Percentiles rank a stretch among this genome's conserved stretches.
phyloP scores from a whole-genome alignment of 2,888 invertebrate genomes.

The Meghimatium bilineatum region DNA sequence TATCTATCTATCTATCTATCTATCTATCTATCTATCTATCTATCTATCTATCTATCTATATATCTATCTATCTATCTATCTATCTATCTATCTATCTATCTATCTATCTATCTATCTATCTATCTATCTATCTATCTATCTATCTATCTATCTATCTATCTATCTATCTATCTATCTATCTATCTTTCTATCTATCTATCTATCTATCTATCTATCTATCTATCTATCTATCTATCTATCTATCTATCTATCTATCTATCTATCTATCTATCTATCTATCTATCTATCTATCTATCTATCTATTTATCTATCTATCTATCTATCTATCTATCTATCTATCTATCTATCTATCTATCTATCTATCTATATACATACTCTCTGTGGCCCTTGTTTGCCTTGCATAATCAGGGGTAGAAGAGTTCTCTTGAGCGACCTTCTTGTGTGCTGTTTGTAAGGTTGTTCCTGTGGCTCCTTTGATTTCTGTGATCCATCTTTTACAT shows the following conservation, averaged over 20 bases:
- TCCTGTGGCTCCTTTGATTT: no score
- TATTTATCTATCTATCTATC: no score
- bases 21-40: neutral
- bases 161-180: neutral
- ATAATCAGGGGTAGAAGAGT: no score
- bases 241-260: neutral
- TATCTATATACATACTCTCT: no score
- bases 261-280: neutral
- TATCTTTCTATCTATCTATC: neutral
- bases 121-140: conserved; percentile 5
- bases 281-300: neutral
- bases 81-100: neutral
- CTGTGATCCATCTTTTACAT: no score
- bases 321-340: no score
- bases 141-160: conserved; percentile 8
- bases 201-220: neutral
- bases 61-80: no score
- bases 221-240: neutral
- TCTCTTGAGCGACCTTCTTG: no score
- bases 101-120: neutral
- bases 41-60: no score
- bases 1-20: conserved; percentile 5
- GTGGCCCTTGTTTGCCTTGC: no score
- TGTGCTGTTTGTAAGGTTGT: no score
- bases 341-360: no score